A percentile compares a stretch with the other conserved stretches of the same genome.
These are phyloP conservation scores for Apaloderma vittatum DNA, from an alignment of 2,113 vertebrate genomes.

Conservation along the genomic window DNA sequence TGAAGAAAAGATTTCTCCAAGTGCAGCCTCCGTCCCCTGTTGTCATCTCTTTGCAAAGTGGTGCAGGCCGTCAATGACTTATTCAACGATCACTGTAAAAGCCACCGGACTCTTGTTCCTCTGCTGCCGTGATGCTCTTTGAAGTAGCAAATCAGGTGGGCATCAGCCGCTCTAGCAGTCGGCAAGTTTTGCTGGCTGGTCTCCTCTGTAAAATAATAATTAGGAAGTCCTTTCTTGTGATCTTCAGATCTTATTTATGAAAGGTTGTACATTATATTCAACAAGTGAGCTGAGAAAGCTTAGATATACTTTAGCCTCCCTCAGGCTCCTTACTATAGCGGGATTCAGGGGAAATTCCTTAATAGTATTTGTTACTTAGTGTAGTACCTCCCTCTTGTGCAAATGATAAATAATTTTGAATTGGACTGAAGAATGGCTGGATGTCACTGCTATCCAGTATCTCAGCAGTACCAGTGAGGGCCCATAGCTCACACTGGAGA, in stretches of 20 bases:
- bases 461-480: background rate
- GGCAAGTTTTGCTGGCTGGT: background rate
- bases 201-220: background rate
- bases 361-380: background rate
- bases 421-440: background rate
- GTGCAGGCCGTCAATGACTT: background rate
- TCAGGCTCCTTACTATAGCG: background rate
- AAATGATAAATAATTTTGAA: background rate
- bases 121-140: background rate
- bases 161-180: background rate
- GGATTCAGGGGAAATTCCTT: background rate
- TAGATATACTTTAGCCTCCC: background rate
- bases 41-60: background rate
- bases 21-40: background rate
- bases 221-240: background rate
- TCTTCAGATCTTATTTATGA: background rate
- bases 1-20: background rate
- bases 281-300: background rate
- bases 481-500: background rate
- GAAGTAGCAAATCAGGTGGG: background rate
- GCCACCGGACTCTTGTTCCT: background rate
- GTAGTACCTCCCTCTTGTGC: background rate
- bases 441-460: background rate
- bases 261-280: background rate
- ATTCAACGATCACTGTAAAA: background rate